A percentile compares a stretch with the other conserved stretches of the same genome.
Evolutionary conservation across 2,888 invertebrate species (phyloP).

Genomic region (Nematopogon swammerdamellus): DNA sequence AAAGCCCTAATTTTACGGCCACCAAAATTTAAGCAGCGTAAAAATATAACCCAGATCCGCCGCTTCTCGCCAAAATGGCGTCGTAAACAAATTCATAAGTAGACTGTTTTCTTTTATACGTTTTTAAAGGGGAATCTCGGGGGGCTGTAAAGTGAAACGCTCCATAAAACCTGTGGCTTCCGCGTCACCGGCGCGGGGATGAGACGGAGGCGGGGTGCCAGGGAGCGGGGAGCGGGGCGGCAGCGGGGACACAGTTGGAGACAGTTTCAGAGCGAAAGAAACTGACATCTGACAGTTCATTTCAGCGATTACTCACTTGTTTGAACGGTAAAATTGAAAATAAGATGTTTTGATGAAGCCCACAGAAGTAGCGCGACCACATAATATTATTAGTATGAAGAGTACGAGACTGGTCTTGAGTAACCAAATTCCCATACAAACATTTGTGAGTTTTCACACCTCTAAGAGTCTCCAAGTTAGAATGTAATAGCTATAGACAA

Average conservation of each 20-base stretch:
- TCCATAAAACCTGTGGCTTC: conserved; percentile 36
- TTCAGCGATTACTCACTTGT: too few species aligned
- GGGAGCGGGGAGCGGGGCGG: not conserved
- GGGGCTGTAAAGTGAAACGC: conserved; percentile 46
- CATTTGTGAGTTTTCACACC: too few species aligned
- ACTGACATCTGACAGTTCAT: too few species aligned
- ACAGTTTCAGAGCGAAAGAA: not conserved
- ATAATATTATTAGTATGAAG: too few species aligned
- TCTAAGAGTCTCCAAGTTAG: too few species aligned
- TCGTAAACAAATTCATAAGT: conserved; percentile 57
- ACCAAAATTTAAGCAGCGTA: not conserved
- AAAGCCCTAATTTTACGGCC: too few species aligned
- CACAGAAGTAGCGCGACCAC: too few species aligned
- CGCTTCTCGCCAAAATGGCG: conserved; percentile 27
- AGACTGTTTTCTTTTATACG: conserved; percentile 47
- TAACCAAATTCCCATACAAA: too few species aligned
- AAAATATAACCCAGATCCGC: not conserved
- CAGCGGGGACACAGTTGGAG: not conserved
- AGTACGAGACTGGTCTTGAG: too few species aligned
- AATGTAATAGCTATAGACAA: too few species aligned
- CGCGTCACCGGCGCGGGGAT: conserved; percentile 11
- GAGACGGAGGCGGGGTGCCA: not conserved
- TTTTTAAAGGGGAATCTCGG: conserved; percentile 43
- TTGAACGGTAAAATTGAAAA: too few species aligned
- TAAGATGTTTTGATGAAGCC: too few species aligned